These are phyloP conservation scores for Phalacrocorax pelagicus DNA, from an alignment of 2,113 vertebrate species.

Conservation along the genomic window DNA sequence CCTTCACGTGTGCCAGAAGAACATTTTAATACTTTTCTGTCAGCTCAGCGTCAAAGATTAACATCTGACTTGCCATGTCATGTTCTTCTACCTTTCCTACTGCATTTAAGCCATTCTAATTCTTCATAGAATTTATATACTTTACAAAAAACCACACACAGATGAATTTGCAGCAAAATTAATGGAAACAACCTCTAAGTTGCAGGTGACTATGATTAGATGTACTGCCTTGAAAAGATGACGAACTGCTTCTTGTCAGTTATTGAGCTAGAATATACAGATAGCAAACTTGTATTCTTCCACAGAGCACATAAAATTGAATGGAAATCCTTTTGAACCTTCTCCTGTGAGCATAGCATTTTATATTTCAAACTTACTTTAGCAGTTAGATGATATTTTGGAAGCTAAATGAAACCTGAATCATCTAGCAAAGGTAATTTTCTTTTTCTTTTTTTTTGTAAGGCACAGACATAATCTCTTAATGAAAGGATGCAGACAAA, in stretches of 20 bases:
- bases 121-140: background rate
- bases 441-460: background rate
- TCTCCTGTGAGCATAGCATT: background rate
- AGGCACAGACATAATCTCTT: background rate
- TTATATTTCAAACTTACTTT: background rate
- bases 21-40: background rate
- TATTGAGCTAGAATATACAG: background rate
- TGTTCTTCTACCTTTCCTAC: background rate
- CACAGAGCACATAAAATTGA: background rate
- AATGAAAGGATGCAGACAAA: background rate
- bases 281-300: background rate
- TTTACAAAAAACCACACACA: background rate
- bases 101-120: background rate
- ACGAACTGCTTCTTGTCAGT: background rate
- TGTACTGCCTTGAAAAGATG: background rate
- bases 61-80: background rate
- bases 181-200: background rate
- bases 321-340: background rate
- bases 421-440: background rate
- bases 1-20: background rate
- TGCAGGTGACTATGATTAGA: background rate
- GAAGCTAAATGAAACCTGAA: background rate
- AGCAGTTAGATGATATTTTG: background rate
- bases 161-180: background rate
- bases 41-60: background rate